Conservation (phyloP, 1,140 invertebrate species). For the Drosophila persimilis region DNA sequence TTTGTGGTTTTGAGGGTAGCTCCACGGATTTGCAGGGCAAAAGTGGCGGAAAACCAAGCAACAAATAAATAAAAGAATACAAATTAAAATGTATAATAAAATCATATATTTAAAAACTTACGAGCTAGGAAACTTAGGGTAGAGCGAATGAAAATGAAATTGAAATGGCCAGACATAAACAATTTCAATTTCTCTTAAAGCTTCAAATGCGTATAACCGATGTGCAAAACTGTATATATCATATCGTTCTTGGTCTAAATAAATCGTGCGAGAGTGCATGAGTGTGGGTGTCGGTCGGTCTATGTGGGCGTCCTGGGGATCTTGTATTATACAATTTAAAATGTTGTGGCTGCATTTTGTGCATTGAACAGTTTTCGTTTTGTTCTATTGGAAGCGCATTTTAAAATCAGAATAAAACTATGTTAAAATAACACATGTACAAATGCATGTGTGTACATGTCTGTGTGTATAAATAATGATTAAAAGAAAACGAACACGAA, state of each 20-base stretch:
- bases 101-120: conserved; percentile 54
- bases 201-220: conserved; percentile 54
- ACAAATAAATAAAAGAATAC: conserved; percentile 1
- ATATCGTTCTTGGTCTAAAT: conserved; percentile 32
- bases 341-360: conserved; percentile 51
- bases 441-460: no score
- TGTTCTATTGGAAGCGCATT: conserved; percentile 66
- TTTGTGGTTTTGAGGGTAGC: conserved; percentile 42
- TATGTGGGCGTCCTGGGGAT: conserved; percentile 22
- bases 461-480: conserved; percentile 12
- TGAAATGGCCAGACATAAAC: conserved; percentile 10
- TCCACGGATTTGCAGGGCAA: conserved; percentile 5
- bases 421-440: conserved; percentile 21
- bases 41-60: conserved; percentile 8
- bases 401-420: conserved; percentile 23
- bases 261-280: conserved; percentile 26
- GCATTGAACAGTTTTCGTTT: conserved; percentile 63
- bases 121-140: conserved; percentile 43
- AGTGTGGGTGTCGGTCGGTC: neutral
- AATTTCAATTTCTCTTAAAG: conserved; percentile 45
- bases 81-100: conserved; percentile 2
- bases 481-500: conserved; percentile 18
- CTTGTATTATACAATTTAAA: conserved; percentile 71
- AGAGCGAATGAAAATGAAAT: conserved; percentile 37
- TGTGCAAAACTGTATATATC: conserved; percentile 36